Percentiles rank a stretch among this genome's conserved stretches.
phyloP scores from a whole-genome alignment of 2,888 invertebrate species.

The Nomada ruficornis region DNA sequence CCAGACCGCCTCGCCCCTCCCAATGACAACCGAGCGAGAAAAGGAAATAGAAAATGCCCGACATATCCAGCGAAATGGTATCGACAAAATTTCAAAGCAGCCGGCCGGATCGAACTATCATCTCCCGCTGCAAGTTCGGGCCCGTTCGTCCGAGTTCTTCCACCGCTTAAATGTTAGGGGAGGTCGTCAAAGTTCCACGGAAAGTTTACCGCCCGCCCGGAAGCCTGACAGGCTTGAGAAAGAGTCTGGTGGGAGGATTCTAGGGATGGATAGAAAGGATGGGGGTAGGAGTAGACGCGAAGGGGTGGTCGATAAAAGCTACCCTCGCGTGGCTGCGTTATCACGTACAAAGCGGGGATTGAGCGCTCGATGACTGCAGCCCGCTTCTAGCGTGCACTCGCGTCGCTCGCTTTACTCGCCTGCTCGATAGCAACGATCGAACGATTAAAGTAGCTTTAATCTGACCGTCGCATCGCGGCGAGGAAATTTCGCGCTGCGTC shows the following conservation, averaged over 20 bases:
- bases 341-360: conserved; percentile 73
- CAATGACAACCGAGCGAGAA: too few species aligned
- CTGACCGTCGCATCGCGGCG: conserved; percentile 30
- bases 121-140: conserved; percentile 47
- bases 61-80: too few species aligned
- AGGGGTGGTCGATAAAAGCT: conserved; percentile 73
- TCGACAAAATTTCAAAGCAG: conserved; percentile 61
- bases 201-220: conserved; percentile 49
- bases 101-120: conserved; percentile 31
- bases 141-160: conserved; percentile 44
- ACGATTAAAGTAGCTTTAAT: conserved; percentile 57
- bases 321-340: conserved; percentile 73
- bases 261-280: conserved; percentile 40
- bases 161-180: conserved; percentile 55
- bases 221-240: conserved; percentile 41
- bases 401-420: not conserved
- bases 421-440: conserved; percentile 66
- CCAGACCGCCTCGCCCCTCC: too few species aligned
- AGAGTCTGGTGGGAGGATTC: conserved; percentile 45
- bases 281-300: conserved; percentile 49
- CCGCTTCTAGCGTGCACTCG: conserved; percentile 43
- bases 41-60: too few species aligned
- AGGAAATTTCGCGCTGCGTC: conserved; percentile 46
- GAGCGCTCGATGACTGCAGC: conserved; percentile 66
- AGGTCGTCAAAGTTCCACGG: conserved; percentile 54